Conservation (phyloP, 2,113 vertebrate species). For the Gallinago jamesoni region DNA sequence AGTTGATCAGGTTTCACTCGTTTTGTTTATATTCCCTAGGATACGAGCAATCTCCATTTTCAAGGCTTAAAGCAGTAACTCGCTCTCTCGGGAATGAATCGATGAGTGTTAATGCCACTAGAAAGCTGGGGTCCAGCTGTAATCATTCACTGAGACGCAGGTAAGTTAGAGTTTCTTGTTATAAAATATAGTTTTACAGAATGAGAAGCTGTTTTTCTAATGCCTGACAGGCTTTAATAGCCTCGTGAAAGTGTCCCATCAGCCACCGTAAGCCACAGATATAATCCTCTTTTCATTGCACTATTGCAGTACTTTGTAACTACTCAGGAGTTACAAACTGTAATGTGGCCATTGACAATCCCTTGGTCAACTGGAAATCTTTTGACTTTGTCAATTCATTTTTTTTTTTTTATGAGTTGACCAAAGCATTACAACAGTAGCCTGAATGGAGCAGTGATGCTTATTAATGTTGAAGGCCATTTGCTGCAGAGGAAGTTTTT, state of each 20-base stretch:
- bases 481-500: not conserved
- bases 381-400: not conserved
- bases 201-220: not conserved
- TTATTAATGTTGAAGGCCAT: not conserved
- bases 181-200: not conserved
- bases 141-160: not conserved
- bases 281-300: not conserved
- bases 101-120: constrained; percentile 7
- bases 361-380: not conserved
- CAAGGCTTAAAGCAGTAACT: constrained; percentile 25
- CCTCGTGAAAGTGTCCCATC: not conserved
- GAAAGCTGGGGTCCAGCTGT: not conserved
- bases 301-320: not conserved
- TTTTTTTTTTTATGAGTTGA: not conserved
- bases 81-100: constrained; percentile 15
- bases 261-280: not conserved
- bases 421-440: not conserved
- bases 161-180: constrained; percentile 60
- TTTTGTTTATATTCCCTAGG: constrained; percentile 65
- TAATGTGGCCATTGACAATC: not conserved
- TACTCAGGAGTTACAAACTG: not conserved
- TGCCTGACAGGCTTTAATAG: not conserved
- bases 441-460: not conserved
- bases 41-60: constrained; percentile 53
- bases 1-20: constrained; percentile 68